These are phyloP conservation scores for Trichacis sp. DNA, from an alignment of 2,888 invertebrate genomes.

Conservation along the genomic window DNA sequence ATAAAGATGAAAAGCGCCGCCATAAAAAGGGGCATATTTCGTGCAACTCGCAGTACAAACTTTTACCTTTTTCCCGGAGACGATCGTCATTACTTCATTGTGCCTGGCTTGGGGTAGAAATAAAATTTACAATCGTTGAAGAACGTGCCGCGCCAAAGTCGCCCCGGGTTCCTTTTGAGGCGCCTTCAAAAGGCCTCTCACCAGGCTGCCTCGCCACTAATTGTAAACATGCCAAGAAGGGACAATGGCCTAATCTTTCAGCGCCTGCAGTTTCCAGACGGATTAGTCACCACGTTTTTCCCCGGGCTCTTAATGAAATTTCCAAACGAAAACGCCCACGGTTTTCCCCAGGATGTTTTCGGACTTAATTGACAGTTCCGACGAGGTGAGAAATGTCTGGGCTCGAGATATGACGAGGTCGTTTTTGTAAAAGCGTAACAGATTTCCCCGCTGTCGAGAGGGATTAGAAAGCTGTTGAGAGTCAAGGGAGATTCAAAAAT, in stretches of 20 bases:
- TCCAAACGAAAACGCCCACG: too few species aligned
- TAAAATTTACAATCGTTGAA: background rate
- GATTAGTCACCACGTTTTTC: too few species aligned
- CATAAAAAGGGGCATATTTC: too few species aligned
- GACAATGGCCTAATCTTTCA: slow-evolving; percentile 1
- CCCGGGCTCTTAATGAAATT: too few species aligned
- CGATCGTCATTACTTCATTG: background rate
- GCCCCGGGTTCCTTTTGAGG: too few species aligned
- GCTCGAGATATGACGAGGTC: background rate
- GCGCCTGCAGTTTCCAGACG: background rate
- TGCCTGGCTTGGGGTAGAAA: background rate
- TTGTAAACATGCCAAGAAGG: background rate
- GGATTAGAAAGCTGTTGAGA: slow-evolving; percentile 1
- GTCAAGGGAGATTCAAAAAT: background rate
- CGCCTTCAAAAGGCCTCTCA: too few species aligned
- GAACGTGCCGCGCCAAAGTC: too few species aligned
- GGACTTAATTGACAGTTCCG: too few species aligned
- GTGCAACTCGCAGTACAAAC: too few species aligned
- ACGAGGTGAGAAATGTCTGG: background rate
- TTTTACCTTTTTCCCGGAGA: too few species aligned
- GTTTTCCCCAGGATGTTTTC: too few species aligned
- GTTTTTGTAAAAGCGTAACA: background rate
- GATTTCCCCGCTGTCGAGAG: background rate
- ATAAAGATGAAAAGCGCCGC: too few species aligned
- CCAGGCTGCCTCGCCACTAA: slow-evolving; percentile 1